phyloP scores from a whole-genome alignment of 2,888 invertebrate genomes.

The Exocentrus adspersus region DNA sequence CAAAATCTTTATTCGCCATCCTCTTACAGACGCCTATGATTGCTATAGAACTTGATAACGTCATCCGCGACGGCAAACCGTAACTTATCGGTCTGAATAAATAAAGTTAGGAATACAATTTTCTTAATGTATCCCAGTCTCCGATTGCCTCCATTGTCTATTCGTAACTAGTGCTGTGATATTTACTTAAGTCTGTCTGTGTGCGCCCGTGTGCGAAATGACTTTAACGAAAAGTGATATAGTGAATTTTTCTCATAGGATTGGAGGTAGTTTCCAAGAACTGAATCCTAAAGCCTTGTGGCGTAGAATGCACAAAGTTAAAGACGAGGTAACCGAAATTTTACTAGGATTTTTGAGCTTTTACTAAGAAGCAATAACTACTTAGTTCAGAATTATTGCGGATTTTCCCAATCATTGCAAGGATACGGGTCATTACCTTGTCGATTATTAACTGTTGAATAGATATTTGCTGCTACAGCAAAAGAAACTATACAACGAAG shows the following conservation, averaged over 20 bases:
- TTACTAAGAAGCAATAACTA: too few relatives aligned
- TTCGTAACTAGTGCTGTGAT: background rate
- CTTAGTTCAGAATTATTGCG: too few relatives aligned
- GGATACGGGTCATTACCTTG: too few relatives aligned
- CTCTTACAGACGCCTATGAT: too few relatives aligned
- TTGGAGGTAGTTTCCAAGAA: background rate
- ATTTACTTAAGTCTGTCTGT: background rate
- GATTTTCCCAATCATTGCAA: too few relatives aligned
- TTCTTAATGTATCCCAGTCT: background rate
- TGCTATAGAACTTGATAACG: background rate
- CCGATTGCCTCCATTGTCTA: background rate
- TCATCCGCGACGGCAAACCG: background rate
- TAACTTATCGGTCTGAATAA: background rate
- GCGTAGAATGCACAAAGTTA: background rate
- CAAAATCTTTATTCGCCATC: too few relatives aligned
- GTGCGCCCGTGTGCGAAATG: background rate
- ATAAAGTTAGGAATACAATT: conserved; percentile 1
- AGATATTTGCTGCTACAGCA: too few relatives aligned
- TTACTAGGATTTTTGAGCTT: too few relatives aligned
- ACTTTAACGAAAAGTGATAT: background rate
- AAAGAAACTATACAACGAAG: too few relatives aligned
- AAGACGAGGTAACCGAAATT: background rate
- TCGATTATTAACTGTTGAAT: too few relatives aligned
- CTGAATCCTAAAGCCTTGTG: background rate
- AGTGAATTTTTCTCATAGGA: background rate